Base-by-base conservation (phyloP, 2,888 invertebrate species). In the Polydrusus tereticollis region DNA sequence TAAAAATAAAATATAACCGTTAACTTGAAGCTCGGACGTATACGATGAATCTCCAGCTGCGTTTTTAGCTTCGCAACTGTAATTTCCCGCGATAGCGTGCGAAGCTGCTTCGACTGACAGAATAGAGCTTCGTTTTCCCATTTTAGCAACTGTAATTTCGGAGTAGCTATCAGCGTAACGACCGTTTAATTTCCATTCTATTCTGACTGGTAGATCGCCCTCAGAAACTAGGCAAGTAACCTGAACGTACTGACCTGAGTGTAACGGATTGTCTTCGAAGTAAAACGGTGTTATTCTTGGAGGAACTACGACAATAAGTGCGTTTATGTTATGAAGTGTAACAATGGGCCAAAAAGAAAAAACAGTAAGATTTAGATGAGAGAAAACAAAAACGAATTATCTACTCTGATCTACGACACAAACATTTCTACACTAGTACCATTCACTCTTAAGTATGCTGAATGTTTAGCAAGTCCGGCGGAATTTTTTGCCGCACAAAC, bases 241-340 rank as follows among this genome's bases (percentile, higher is more conserved):
- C 73, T 80, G 79, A 6, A 77, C 77, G 38, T 81, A 83, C 65
- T 83, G 83, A 29, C 82, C 83, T 45, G 81, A 78, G 74, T 85
- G 82, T 63, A 90, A 87, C 59, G 90, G 89, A 79, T 91, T 92
- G 75, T 92, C 92, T 78, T 93, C 93, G 83, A 93, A 94, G 80
- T 90, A 88, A 82, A 94, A 94, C 75, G 92, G 90, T 80, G 91
- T 90, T 81, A 94, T 91, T 88, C 93, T 91, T 77, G 94, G 94
- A 81, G 91, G 89, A 86, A 94, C 94, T 94, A 90, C 85, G 89
- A 74, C 6, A 45, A 62, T 14, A 26, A 50, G 10, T 21, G 47
- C 1, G 23, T 20, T 43, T 43, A 7, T 43, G 16, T 45, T 10
- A 20, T 23, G n/a, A 12, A n/a, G 23, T 47, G 21, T 47, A 23